A percentile compares a stretch with the other conserved stretches of the same genome.
Evolutionary conservation across 2,888 invertebrate species (phyloP).

Genomic region (Chironomus riparius): DNA sequence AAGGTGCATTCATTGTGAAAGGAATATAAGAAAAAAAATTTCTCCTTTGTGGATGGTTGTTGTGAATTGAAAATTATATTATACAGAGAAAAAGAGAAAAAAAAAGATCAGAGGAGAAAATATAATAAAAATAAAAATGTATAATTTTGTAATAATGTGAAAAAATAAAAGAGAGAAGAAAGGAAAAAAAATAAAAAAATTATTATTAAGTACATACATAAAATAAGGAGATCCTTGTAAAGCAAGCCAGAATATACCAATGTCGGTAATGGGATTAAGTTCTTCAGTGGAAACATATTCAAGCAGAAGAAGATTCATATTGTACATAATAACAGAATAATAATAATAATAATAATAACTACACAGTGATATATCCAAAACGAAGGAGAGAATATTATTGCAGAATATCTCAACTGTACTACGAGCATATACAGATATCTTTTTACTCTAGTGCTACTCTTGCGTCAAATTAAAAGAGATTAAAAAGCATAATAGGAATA

Average conservation of each 20-base stretch:
- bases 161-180: not conserved
- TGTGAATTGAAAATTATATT: not conserved
- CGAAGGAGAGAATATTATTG: not conserved
- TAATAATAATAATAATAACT: not conserved
- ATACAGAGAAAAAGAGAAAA: not conserved
- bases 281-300: constrained; percentile 12
- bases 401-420: not conserved
- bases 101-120: not conserved
- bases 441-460: not conserved
- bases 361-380: constrained; percentile 1
- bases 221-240: not conserved
- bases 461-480: constrained; percentile 17
- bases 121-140: not conserved
- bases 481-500: constrained; percentile 17
- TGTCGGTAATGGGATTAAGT: constrained; percentile 12
- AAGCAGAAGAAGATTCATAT: constrained; percentile 5
- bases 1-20: constrained; percentile 18
- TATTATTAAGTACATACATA: not conserved
- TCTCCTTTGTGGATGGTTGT: too few relatives aligned
- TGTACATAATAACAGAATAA: not conserved
- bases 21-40: not conserved
- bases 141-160: not conserved
- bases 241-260: not conserved
- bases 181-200: not conserved
- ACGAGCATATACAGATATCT: not conserved